Conservation (phyloP, 2,113 vertebrate species). For the Pteronura brasiliensis region DNA sequence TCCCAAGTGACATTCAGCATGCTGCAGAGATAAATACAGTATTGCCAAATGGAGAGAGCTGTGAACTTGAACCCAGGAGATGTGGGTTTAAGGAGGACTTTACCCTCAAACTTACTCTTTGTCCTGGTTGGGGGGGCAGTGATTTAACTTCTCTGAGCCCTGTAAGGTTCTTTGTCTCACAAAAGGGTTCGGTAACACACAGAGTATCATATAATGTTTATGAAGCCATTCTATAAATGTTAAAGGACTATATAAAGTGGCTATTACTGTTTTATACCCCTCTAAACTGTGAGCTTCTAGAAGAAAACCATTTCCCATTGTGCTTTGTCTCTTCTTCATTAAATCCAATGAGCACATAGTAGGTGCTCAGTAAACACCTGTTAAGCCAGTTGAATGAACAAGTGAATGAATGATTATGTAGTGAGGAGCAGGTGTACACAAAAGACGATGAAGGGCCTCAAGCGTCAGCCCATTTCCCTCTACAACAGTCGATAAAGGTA, state of each 20-base stretch:
- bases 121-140: neutral
- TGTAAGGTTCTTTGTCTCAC: neutral
- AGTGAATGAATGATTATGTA: neutral
- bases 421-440: neutral
- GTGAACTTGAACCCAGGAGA: neutral
- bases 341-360: neutral
- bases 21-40: neutral
- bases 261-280: neutral
- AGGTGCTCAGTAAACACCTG: neutral
- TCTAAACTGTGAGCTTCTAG: neutral
- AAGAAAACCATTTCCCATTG: neutral
- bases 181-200: neutral
- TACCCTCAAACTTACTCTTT: neutral
- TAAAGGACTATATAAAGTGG: neutral
- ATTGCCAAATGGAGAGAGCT: neutral
- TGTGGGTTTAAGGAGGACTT: neutral
- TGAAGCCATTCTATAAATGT: neutral
- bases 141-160: neutral
- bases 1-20: neutral
- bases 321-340: neutral
- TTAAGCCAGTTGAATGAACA: neutral
- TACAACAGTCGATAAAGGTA: fast-evolving
- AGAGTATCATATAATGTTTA: neutral
- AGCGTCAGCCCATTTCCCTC: neutral
- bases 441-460: neutral